These are phyloP conservation scores for Megaceryle torquata DNA, from an alignment of 2,113 vertebrate genomes.

Conservation along the genomic window DNA sequence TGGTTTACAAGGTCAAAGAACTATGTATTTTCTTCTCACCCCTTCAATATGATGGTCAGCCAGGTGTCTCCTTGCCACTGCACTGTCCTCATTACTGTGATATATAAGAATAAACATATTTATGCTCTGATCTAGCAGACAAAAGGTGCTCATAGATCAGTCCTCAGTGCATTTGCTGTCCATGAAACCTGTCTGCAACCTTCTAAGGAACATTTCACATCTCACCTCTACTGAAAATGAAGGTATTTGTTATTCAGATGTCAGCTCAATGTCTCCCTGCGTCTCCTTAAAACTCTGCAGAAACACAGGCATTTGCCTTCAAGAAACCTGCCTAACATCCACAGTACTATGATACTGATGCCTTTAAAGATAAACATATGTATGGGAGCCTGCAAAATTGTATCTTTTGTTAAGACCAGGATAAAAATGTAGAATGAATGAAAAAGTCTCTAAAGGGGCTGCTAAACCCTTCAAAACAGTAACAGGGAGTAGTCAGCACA, in stretches of 20 bases:
- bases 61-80: neutral
- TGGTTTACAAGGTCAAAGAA: neutral
- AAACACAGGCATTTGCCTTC: neutral
- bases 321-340: neutral
- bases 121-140: neutral
- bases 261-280: neutral
- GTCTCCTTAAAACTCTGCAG: neutral
- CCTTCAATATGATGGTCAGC: neutral
- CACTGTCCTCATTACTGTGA: neutral
- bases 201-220: conserved; percentile 9
- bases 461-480: neutral
- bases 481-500: neutral
- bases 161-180: neutral
- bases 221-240: neutral
- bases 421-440: neutral
- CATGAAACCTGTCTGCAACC: neutral
- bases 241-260: conserved; percentile 6
- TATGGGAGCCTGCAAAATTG: neutral
- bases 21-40: neutral
- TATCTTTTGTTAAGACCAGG: neutral
- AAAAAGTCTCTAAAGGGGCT: neutral
- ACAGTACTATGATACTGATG: neutral
- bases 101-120: conserved; percentile 11
- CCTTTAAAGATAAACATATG: neutral
- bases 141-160: conserved; percentile 17